Percentiles rank a stretch among this genome's conserved stretches.
These are phyloP conservation scores for Cydia pomonella DNA, from an alignment of 1,140 invertebrate species.

Conservation along the genomic window DNA sequence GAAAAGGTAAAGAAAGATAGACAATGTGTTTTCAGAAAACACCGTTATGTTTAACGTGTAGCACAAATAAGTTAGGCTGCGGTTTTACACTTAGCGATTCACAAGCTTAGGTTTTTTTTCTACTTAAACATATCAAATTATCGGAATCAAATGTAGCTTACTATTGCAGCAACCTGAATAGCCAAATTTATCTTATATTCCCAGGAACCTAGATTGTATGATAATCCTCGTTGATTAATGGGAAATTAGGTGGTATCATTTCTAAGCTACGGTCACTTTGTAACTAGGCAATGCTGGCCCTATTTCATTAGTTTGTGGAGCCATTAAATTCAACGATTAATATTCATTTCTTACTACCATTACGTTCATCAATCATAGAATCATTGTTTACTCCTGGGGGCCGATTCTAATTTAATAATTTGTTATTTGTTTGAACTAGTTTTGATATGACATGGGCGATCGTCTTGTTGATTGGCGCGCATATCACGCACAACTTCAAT, in stretches of 20 bases:
- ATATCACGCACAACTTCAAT: too few relatives aligned
- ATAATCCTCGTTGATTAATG: too few relatives aligned
- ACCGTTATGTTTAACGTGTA: not conserved
- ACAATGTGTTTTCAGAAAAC: not conserved
- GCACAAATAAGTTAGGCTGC: not conserved
- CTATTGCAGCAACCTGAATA: too few relatives aligned
- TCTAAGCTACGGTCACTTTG: not conserved
- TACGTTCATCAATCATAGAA: conserved; percentile 10
- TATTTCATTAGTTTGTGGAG: not conserved
- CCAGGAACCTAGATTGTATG: too few relatives aligned
- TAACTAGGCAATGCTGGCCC: not conserved
- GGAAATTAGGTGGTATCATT: too few relatives aligned
- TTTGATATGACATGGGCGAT: too few relatives aligned
- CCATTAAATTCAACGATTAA: conserved; percentile 11
- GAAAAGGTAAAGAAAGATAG: not conserved
- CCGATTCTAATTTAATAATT: too few relatives aligned
- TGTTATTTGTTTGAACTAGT: too few relatives aligned
- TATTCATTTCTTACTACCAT: conserved; percentile 10
- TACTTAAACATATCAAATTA: not conserved
- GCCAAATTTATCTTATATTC: too few relatives aligned
- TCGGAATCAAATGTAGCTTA: too few relatives aligned
- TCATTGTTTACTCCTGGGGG: not conserved
- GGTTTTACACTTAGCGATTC: not conserved
- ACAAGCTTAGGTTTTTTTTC: not conserved
- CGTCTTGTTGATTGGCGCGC: too few relatives aligned